Evolutionary conservation across 1,140 invertebrate genomes (phyloP), one percentile per base, ranked within the genome.

Genomic region (Oreohelix idahoensis): DNA sequence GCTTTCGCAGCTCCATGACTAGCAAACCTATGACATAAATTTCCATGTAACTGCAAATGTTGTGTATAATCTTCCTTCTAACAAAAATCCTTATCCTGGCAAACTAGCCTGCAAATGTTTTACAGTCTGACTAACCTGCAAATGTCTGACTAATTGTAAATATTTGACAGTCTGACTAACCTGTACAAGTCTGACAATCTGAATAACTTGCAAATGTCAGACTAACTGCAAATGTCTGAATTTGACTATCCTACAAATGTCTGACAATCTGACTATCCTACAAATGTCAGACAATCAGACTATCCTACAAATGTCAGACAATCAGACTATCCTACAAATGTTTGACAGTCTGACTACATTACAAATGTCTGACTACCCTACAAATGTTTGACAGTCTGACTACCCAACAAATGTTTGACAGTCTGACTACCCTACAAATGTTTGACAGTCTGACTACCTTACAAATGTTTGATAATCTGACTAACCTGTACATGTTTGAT

Each of bases 351-450:
- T 90, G 86, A 8, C 5, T 5, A 45, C 42, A 45, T n/a, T n/a
- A n/a, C n/a, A n/a, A n/a, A n/a, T n/a, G 15, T 8, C 42, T 20
- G 23, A 69, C 63, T 49, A 17, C 53, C 70, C 77, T 81, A 78
- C 32, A 89, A 81, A 85, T 93, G 93, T 63, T 89, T 86, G 45
- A 89, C 80, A 81, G 92, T 90, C 79, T 90, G 86, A n/a, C n/a
- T n/a, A n/a, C n/a, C n/a, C 42, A 8, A 15, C 42, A 45, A 15
- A 8, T 45, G 42, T 45, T 45, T 8, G 5, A 45, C 42, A 45
- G 5, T 45, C 42, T 45, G n/a, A n/a, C n/a, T n/a, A n/a, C n/a
- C n/a, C 42, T 45, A 15, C 42, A 45, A 15, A 8, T 45, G 42
- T 45, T 45, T 8, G 5, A 45, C 42, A 45, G 5, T 45, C 42